Base-by-base conservation (phyloP, 2,113 vertebrate genomes). In the Scatophagus argus region DNA sequence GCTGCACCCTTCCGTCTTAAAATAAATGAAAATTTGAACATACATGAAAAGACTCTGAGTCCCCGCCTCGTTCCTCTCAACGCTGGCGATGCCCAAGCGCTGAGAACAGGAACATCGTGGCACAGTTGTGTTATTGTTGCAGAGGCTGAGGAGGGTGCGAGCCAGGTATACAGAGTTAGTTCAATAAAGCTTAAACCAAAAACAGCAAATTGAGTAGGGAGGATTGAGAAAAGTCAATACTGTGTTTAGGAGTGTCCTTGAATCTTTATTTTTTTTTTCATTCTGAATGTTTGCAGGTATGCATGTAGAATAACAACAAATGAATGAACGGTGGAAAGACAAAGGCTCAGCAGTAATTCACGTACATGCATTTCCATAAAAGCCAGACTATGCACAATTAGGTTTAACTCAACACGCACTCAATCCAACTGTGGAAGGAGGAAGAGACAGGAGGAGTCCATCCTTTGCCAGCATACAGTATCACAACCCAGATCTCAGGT, bases 141-240 rank as follows among this genome's bases (percentile, higher is more conserved):
- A 60, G 66, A 81, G 83, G 79, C 85, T 52, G 78, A 75, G 38
- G 78, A 77, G 77, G 67, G 80, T 4, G 79, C 60, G 82, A 82
- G 89, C 89, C 90, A 89, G 84, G 82, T 91, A 81, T 60, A 74
- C 69, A 47, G n/a, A 87, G 60, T 59, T 56, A 74, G 85, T 86
- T 84, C 56, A 91, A 82, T 87, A 79, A 84, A 83, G 74, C 56
- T 68, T 27, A 10, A 52, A 91, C 89, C 90, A 91, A 91, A 87
- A 90, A 90, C 78, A 92, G 85, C 88, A 91, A 84, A 79, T 74
- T 60, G 60, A 80, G 72, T 55, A 21, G 73, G 59, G 46, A 74
- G 66, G 46, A 21, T 32, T 69, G 69, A 77, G 43, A 67, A 1
- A 6, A 66, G 82, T 79, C 88, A 87, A 47, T 19, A 6, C 67